Evolutionary conservation across 2,888 invertebrate species (phyloP), one percentile per base, ranked within the genome.

Genomic region (Marronus borbonicus): DNA sequence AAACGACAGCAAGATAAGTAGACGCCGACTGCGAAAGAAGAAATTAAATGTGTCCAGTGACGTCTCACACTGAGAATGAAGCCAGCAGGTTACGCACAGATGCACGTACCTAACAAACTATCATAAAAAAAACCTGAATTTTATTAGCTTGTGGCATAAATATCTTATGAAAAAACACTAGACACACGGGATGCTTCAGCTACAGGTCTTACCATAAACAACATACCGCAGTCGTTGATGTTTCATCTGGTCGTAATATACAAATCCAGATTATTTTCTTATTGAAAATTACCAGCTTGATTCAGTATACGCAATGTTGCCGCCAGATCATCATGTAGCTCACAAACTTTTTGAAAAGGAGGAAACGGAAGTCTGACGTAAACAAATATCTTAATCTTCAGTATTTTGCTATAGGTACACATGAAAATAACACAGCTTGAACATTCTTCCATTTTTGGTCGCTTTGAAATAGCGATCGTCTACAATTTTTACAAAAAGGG

Each of bases 1-100:
- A 72, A 72, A 72, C 58, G 72, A 58, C 72, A 72, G 58, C 72
- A 58, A 55, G 72, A 72, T 72, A 72, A 72, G 58, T 72, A 72
- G 72, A 36, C 36, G 36, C 72, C 72, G 72, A 72, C 72, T 58
- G 72, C 50, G 72, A 72, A 72, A 72, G 72, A 72, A 72, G 72
- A 72, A 72, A 72, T 72, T 72, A 75, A 75, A 75, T 49, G 75
- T 65, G 75, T 65, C 75, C 64, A 65, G 28, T 75, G 52, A 65
- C 52, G 64, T 39, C 55, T 76, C 76, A 76, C 66, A 64, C 70
- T 55, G 74, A 58, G 72, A 72, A 72, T 39, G 72, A 72, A 72
- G 24, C 20, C 70, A 70, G 70, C 72, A 66, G 68, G 76, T 79
- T 80, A 80, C 80, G 80, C 80, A 79, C 78, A 80, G 78, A 79